Conservation (phyloP, 2,113 vertebrate species). For the Etheostoma cragini region DNA sequence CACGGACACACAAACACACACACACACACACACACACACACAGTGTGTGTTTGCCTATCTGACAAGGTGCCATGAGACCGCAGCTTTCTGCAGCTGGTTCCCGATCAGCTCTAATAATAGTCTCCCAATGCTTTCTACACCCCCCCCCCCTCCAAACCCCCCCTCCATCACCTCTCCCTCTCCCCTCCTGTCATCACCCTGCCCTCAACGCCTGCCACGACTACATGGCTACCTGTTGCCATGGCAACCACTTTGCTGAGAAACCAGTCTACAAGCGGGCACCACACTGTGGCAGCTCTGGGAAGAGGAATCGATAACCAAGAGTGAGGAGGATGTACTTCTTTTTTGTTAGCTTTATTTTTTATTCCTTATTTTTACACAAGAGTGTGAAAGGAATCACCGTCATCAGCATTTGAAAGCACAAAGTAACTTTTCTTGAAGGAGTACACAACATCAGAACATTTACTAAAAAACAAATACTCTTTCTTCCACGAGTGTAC, state of each 20-base stretch:
- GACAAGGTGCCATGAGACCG: slow-evolving; percentile 47
- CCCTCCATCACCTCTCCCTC: background rate
- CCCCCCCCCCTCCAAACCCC: slow-evolving; percentile 2
- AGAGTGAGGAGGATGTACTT: background rate
- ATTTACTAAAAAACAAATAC: background rate
- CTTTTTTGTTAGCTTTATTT: too few relatives aligned
- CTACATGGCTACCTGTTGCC: slow-evolving; percentile 75
- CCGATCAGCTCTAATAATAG: slow-evolving; percentile 79
- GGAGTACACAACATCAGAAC: background rate
- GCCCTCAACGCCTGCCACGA: slow-evolving; percentile 56
- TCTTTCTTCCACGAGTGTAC: background rate
- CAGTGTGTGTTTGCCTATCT: slow-evolving; percentile 27
- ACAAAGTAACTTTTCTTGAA: background rate
- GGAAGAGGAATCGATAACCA: slow-evolving; percentile 63
- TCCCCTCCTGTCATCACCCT: slow-evolving; percentile 43
- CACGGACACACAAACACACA: slow-evolving; percentile 1
- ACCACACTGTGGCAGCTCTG: slow-evolving; percentile 62
- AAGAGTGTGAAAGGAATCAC: background rate
- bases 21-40: background rate
- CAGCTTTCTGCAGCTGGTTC: slow-evolving; percentile 67
- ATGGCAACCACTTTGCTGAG: slow-evolving; percentile 68
- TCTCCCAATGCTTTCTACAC: slow-evolving; percentile 35
- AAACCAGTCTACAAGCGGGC: slow-evolving; percentile 54
- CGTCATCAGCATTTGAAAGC: slow-evolving; percentile 21
- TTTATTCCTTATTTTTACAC: background rate